phyloP scores from a whole-genome alignment of 2,888 invertebrate genomes.

The Rhabditoides inermis region DNA sequence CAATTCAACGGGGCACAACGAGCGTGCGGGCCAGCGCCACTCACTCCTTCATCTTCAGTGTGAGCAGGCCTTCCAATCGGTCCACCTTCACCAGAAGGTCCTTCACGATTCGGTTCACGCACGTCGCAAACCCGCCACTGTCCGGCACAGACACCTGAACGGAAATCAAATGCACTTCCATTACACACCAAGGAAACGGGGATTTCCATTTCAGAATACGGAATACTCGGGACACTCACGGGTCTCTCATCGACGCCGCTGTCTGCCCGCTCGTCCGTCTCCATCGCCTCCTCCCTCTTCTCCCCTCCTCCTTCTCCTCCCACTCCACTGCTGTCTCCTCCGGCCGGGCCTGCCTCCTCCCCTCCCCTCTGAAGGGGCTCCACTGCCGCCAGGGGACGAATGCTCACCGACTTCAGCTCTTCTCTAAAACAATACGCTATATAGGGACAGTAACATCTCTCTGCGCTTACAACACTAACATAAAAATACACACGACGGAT shows the following conservation, averaged over 20 bases:
- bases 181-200: too few relatives aligned
- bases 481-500: too few relatives aligned
- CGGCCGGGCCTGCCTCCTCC: constrained; percentile 12
- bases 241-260: constrained; percentile 14
- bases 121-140: constrained; percentile 2
- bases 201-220: too few relatives aligned
- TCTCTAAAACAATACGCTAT: constrained; percentile 3
- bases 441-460: too few relatives aligned
- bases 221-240: too few relatives aligned
- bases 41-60: too few relatives aligned
- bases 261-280: constrained; percentile 8
- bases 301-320: constrained; percentile 2
- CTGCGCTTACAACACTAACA: too few relatives aligned
- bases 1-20: too few relatives aligned
- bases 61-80: constrained; percentile 2
- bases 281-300: constrained; percentile 13
- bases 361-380: constrained; percentile 21
- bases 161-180: too few relatives aligned
- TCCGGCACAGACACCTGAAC: neutral
- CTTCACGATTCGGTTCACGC: constrained; percentile 9
- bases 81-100: constrained; percentile 13
- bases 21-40: too few relatives aligned
- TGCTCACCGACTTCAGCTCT: constrained; percentile 7
- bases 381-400: constrained; percentile 20
- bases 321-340: constrained; percentile 18